Conservation (phyloP, 2,888 invertebrate species). For the Polydesmus complanatus region DNA sequence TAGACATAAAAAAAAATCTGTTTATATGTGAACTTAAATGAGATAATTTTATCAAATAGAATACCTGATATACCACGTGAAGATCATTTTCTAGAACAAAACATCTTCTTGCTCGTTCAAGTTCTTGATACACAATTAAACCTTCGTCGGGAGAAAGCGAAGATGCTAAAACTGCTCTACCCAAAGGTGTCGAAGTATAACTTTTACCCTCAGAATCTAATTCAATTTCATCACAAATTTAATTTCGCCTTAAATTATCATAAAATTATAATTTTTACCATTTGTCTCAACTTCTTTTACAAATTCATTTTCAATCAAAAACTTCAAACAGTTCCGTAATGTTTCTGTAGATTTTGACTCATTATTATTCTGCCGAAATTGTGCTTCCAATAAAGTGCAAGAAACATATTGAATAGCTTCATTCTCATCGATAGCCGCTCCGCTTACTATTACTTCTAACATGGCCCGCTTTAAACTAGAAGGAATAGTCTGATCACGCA, state of each 20-base stretch:
- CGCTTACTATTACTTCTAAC: conserved; percentile 63
- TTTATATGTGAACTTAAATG: not conserved
- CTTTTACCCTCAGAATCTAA: not conserved
- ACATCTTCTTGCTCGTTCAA: conserved; percentile 75
- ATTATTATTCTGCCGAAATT: conserved; percentile 29
- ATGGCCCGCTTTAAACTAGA: conserved; percentile 40
- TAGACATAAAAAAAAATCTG: conserved; percentile 22
- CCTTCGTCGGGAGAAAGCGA: conserved; percentile 92
- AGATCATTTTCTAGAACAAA: conserved; percentile 88
- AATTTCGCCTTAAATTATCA: not conserved
- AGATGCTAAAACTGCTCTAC: conserved; percentile 80
- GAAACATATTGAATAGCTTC: conserved; percentile 63
- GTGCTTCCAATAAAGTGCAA: conserved; percentile 55
- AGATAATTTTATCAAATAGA: conserved; percentile 8
- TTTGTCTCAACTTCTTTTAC: not conserved
- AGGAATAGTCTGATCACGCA: conserved; percentile 31
- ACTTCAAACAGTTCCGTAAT: conserved; percentile 44
- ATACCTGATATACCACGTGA: conserved; percentile 82
- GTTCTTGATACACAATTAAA: conserved; percentile 68
- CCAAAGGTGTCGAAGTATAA: conserved; percentile 61
- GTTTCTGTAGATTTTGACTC: conserved; percentile 26
- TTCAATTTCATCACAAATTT: too few relatives aligned
- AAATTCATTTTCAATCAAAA: conserved; percentile 65
- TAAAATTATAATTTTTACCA: not conserved
- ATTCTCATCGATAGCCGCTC: conserved; percentile 53